Conservation (phyloP, 64 coral and sea anemone species). For the Montipora capricornis region DNA sequence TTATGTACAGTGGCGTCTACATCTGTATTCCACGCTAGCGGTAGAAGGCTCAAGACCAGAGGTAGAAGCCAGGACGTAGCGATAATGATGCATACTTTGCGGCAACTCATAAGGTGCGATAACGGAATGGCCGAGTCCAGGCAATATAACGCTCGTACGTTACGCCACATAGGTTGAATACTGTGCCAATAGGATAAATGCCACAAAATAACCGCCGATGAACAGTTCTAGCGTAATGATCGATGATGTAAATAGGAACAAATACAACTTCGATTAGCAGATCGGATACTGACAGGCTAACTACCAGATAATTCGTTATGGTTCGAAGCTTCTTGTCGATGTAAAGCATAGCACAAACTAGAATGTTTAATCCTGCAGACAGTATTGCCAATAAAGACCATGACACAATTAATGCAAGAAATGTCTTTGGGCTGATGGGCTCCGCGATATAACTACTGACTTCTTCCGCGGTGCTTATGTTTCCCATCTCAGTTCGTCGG, state of each 20-base stretch:
- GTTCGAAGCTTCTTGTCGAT: slow-evolving; percentile 74
- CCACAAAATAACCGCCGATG: slow-evolving; percentile 73
- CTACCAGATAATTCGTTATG: slow-evolving; percentile 71
- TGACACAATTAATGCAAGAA: slow-evolving; percentile 46
- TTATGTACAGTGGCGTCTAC: slow-evolving; percentile 33
- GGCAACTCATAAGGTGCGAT: slow-evolving; percentile 59
- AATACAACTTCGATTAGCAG: slow-evolving; percentile 62
- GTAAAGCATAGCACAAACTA: slow-evolving; percentile 75
- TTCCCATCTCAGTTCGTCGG: slow-evolving; percentile 10
- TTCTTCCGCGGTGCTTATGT: not conserved
- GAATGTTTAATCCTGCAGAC: slow-evolving; percentile 65
- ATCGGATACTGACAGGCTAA: slow-evolving; percentile 69
- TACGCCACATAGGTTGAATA: slow-evolving; percentile 82
- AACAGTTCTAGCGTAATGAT: slow-evolving; percentile 58
- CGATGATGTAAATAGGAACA: slow-evolving; percentile 72
- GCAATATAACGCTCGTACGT: slow-evolving; percentile 86
- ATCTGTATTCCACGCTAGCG: slow-evolving; percentile 79
- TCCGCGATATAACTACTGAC: slow-evolving; percentile 13
- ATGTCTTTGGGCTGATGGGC: not conserved
- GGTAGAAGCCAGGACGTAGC: slow-evolving; percentile 62
- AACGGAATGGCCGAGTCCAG: slow-evolving; percentile 75
- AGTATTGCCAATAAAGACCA: slow-evolving; percentile 64
- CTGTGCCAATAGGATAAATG: slow-evolving; percentile 81
- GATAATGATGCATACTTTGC: slow-evolving; percentile 41
- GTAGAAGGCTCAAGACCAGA: slow-evolving; percentile 58